Evolutionary conservation across 2,113 vertebrate genomes (phyloP).

Genomic region (Eclectus roratus): DNA sequence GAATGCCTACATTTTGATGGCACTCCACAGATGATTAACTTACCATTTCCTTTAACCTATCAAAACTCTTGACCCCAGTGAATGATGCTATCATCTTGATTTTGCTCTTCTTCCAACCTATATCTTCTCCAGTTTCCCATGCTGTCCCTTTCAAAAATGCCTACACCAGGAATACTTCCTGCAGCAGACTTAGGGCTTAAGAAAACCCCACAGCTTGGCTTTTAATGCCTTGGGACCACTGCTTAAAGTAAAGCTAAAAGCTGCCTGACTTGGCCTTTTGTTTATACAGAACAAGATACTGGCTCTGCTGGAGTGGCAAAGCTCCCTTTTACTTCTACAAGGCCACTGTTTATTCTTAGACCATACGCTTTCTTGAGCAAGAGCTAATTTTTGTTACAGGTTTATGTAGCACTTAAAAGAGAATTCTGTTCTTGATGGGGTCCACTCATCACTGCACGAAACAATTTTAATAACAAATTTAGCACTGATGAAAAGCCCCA

Average conservation of each 20-base stretch:
- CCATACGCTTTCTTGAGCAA: slow-evolving; percentile 14
- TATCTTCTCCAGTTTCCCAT: not conserved
- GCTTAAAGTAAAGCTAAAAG: slow-evolving; percentile 31
- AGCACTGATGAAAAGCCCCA: not conserved
- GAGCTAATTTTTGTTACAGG: slow-evolving; percentile 24
- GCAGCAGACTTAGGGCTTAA: not conserved
- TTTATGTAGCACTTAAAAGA: slow-evolving; percentile 30
- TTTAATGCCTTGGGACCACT: not conserved
- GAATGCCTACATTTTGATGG: not conserved
- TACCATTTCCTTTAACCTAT: not conserved
- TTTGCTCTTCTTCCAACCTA: not conserved
- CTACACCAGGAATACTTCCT: not conserved
- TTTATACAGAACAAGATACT: not conserved
- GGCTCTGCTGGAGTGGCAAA: not conserved
- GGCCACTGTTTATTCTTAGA: not conserved
- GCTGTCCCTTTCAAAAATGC: not conserved
- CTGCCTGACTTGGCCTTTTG: slow-evolving; percentile 1
- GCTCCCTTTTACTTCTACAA: slow-evolving; percentile 3
- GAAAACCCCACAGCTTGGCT: not conserved
- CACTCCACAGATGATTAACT: not conserved
- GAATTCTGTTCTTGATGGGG: not conserved
- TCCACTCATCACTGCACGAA: not conserved
- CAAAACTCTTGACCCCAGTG: not conserved
- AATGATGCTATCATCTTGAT: not conserved
- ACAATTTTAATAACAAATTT: not conserved